phyloP scores from a whole-genome alignment of 37 sponge, comb jelly and placozoan genomes.

The Theonella swinhoei region DNA sequence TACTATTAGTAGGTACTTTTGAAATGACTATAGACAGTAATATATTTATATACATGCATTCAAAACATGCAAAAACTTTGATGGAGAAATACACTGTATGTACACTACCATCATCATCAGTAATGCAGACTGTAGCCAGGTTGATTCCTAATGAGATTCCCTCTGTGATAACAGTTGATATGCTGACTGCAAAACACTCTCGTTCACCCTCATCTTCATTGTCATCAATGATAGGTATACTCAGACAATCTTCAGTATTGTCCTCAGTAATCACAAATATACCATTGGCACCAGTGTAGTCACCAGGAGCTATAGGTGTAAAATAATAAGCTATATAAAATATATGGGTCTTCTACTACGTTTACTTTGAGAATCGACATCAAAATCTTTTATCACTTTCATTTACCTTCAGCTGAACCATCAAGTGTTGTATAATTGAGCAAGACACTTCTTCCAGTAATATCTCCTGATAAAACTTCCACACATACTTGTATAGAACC shows the following conservation, averaged over 20 bases:
- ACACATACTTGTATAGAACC: not conserved
- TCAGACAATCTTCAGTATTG: not conserved
- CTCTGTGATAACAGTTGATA: not conserved
- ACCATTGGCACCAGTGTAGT: not conserved
- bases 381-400: not conserved
- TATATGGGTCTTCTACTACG: not conserved
- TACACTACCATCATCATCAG: not conserved
- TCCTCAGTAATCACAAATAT: not conserved
- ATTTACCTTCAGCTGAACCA: not conserved
- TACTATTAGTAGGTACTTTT: not conserved
- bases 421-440: not conserved
- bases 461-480: not conserved
- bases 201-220: not conserved
- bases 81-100: too few relatives aligned
- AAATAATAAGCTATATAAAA: too few relatives aligned
- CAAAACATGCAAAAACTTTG: too few relatives aligned
- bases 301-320: not conserved
- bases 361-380: not conserved
- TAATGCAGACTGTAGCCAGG: not conserved
- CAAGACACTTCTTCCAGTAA: not conserved
- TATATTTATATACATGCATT: too few relatives aligned
- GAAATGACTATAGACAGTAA: too few relatives aligned
- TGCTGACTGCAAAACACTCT: not conserved
- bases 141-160: not conserved
- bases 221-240: not conserved